Conservation (phyloP, 2,113 vertebrate genomes). For the Cynoglossus semilaevis region DNA sequence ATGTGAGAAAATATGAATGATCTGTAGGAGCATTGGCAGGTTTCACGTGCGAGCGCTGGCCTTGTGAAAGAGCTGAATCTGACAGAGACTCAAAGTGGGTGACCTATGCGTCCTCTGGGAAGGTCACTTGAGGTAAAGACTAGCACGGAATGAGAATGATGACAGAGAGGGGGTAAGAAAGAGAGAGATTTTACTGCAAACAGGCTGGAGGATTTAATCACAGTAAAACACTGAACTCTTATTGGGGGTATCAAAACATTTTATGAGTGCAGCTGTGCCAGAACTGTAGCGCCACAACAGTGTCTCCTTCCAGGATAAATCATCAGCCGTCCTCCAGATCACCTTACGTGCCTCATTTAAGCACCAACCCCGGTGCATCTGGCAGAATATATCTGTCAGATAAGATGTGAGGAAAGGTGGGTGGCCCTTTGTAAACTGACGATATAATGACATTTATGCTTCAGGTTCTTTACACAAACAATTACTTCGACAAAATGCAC, state of each 20-base stretch:
- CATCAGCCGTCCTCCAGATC: conserved; percentile 52
- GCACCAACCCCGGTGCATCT: conserved; percentile 21
- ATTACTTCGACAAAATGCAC: no score
- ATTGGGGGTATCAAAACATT: conserved; percentile 68
- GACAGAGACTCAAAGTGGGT: conserved; percentile 35
- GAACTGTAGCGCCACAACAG: conserved; percentile 56
- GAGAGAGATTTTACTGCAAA: conserved; percentile 61
- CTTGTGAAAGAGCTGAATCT: neutral
- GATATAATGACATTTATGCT: neutral
- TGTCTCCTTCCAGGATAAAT: conserved; percentile 54
- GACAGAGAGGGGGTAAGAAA: conserved; percentile 18
- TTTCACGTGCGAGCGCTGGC: no score
- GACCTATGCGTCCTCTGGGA: conserved; percentile 43
- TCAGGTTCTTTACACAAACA: neutral
- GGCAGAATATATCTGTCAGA: conserved; percentile 24
- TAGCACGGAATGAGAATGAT: conserved; percentile 44
- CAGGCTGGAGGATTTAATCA: conserved; percentile 71
- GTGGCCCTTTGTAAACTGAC: neutral
- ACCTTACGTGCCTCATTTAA: conserved; percentile 55
- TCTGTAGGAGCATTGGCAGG: no score
- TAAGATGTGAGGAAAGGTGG: conserved; percentile 15
- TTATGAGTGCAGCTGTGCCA: conserved; percentile 70
- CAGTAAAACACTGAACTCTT: conserved; percentile 71
- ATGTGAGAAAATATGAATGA: no score
- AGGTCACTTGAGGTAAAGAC: conserved; percentile 49